Evolutionary conservation across 2,113 vertebrate genomes (phyloP).

Genomic region (Leucopternis melanops): DNA sequence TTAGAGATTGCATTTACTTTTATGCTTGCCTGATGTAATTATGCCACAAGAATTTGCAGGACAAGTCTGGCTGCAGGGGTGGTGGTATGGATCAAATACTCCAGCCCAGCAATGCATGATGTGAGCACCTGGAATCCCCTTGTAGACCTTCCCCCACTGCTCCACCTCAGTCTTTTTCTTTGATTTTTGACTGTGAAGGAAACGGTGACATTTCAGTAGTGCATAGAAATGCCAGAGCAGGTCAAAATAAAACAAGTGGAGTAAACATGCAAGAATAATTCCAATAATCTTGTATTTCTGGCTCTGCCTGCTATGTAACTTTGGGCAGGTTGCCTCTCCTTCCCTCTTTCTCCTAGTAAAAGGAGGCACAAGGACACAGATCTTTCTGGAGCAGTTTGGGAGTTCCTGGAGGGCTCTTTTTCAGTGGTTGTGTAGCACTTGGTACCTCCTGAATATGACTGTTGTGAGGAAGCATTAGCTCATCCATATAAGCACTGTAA

Average conservation of each 20-base stretch:
- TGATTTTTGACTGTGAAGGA: not conserved
- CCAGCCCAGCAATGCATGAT: not conserved
- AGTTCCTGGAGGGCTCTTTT: not conserved
- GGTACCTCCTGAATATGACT: not conserved
- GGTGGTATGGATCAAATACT: not conserved
- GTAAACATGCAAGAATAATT: not conserved
- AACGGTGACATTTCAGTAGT: not conserved
- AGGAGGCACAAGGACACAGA: not conserved
- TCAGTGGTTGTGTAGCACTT: not conserved
- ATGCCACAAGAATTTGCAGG: not conserved
- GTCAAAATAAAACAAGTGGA: not conserved
- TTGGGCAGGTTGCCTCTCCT: not conserved
- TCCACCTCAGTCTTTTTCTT: not conserved
- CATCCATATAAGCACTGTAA: fast-evolving
- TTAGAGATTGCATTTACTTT: not conserved
- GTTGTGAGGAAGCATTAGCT: not conserved
- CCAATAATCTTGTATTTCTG: not conserved
- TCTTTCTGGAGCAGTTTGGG: not conserved
- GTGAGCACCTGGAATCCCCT: not conserved
- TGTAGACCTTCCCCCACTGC: not conserved
- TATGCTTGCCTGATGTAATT: not conserved
- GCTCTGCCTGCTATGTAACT: not conserved
- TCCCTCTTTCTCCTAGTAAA: not conserved
- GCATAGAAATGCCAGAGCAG: not conserved
- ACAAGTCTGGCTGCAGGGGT: not conserved